Evolutionary conservation across 2,113 vertebrate genomes (phyloP).

Genomic region (Corythaeola cristata): DNA sequence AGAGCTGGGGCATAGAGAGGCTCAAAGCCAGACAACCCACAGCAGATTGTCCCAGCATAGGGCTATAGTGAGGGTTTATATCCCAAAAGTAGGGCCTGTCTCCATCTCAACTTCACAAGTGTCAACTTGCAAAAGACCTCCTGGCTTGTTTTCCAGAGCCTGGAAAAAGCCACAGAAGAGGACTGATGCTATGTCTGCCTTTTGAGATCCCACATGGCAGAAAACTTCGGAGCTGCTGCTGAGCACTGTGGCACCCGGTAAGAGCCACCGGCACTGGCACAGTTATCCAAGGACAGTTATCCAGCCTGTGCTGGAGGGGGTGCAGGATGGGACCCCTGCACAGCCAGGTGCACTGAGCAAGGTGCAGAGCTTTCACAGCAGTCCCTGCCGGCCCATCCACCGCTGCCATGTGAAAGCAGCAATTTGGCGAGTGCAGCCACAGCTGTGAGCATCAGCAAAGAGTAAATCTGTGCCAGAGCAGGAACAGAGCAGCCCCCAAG

Average conservation of each 20-base stretch:
- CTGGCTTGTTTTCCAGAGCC: neutral
- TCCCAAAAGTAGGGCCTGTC: neutral
- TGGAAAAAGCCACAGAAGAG: neutral
- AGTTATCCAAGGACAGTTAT: neutral
- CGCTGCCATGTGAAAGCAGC: fast-evolving
- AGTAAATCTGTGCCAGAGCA: neutral
- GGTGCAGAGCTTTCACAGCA: neutral
- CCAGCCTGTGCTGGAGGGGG: neutral
- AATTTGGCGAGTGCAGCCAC: fast-evolving
- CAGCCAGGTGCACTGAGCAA: too few relatives aligned
- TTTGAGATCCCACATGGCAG: neutral
- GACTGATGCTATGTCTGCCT: neutral
- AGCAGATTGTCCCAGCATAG: too few relatives aligned
- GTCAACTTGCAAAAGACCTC: neutral
- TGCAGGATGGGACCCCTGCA: neutral
- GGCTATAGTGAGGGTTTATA: neutral
- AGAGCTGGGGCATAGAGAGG: neutral
- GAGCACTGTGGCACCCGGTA: fast-evolving
- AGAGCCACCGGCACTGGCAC: neutral
- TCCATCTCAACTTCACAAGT: neutral
- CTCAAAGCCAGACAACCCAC: fast-evolving
- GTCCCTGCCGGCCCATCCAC: neutral
- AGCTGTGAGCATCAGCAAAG: neutral
- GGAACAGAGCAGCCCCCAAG: neutral
- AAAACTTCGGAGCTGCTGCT: neutral